Conservation (phyloP, 2,888 invertebrate genomes). For the Sarcophaga rosellei region DNA sequence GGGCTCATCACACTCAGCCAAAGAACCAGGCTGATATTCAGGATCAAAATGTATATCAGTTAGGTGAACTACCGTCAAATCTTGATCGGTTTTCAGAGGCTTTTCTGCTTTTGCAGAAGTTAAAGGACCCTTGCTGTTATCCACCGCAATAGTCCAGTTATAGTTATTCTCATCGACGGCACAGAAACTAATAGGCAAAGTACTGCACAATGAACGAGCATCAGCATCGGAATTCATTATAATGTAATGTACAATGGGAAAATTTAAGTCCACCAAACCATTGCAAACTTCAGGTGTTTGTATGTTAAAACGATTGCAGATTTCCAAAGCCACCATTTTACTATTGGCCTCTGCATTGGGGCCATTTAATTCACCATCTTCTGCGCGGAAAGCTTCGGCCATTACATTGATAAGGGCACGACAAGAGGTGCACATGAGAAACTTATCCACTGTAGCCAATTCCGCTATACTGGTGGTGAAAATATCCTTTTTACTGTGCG, state of each 20-base stretch:
- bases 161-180: constrained; percentile 72
- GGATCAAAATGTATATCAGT: constrained; percentile 90
- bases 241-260: constrained; percentile 85
- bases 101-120: constrained; percentile 73
- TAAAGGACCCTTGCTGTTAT: constrained; percentile 69
- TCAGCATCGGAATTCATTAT: constrained; percentile 81
- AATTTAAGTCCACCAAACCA: constrained; percentile 85
- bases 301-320: constrained; percentile 84
- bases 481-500: constrained; percentile 73
- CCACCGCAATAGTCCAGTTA: constrained; percentile 74
- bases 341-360: constrained; percentile 76
- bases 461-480: constrained; percentile 72
- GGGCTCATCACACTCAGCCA: constrained; percentile 88
- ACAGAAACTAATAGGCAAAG: constrained; percentile 77
- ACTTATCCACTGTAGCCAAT: constrained; percentile 73
- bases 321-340: constrained; percentile 77
- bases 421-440: constrained; percentile 76
- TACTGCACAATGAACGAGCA: constrained; percentile 81
- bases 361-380: constrained; percentile 80
- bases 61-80: constrained; percentile 76
- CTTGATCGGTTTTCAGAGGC: constrained; percentile 71
- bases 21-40: constrained; percentile 85
- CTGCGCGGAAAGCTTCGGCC: constrained; percentile 81
- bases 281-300: constrained; percentile 84
- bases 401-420: constrained; percentile 75